Evolutionary conservation across 2,797 vertebrate species (phyloP), one percentile per base, ranked within the genome.

Genomic region (Otus scops): DNA sequence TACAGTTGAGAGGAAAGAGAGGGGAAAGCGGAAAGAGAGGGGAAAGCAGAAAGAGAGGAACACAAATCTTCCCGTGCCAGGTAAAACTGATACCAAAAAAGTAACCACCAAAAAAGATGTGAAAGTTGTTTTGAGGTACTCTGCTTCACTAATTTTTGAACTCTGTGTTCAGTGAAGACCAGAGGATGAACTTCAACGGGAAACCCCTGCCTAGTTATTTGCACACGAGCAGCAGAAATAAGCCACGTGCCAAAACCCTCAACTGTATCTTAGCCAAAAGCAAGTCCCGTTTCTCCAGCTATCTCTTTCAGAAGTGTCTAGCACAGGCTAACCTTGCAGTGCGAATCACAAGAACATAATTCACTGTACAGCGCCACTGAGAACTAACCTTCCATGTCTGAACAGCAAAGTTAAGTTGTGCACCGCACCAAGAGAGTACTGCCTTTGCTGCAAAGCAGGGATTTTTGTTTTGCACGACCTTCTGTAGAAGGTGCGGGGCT

Each of bases 171-270:
- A 82, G 36, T 24, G 59, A 63, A 91, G 64, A 64, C n/a, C 47
- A 71, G 34, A 74, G 57, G 34, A 80, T 48, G 17, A 91, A 32
- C 32, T 84, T 76, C 41, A 85, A 0, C 2, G 15, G n/a, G 67
- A 93, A 88, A 61, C 6, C 8, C 56, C 67, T 47, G 20, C 17
- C 34, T 30, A 53, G 28, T 2, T 71, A 22, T 83, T 85, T 45
- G 87, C 38, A 63, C 10, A 75, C 1, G 1, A 86, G 45, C 26
- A 84, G 61, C 10, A 75, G 22, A 70, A 83, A 75, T 9, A 34
- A 1, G 3, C 18, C 23, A 36, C 0, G 0, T 22, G 48, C 27
- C 22, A 74, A 79, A 81, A 28, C 4, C 27, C 13, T 26, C 39
- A 78, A 7, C 23, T 22, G 5, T 21, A 48, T 54, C 27, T 70